Conservation (phyloP, 2,797 vertebrate genomes). For the Lerista edwardsae region DNA sequence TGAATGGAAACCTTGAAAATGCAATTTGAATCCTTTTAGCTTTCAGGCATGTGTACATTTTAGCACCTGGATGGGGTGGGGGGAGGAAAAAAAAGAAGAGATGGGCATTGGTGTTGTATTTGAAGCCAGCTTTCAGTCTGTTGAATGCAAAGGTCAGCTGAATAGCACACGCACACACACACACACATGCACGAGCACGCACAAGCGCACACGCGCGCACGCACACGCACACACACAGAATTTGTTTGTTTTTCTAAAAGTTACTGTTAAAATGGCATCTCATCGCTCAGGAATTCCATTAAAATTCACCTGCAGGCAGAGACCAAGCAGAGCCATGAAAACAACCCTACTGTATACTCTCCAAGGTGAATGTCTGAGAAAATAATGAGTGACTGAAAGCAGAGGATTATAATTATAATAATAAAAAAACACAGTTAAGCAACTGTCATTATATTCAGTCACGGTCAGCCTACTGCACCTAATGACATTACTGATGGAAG, state of each 20-base stretch:
- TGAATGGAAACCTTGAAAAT: constrained; percentile 19
- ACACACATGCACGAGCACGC: too few relatives aligned
- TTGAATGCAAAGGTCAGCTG: not conserved
- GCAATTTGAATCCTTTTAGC: not conserved
- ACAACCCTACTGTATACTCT: constrained; percentile 9
- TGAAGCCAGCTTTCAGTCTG: not conserved
- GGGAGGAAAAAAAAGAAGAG: not conserved
- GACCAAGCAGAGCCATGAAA: not conserved
- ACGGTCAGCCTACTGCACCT: not conserved
- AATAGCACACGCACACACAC: not conserved
- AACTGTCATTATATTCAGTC: not conserved
- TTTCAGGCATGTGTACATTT: not conserved
- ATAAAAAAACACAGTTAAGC: not conserved
- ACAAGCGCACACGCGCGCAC: too few relatives aligned
- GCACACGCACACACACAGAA: not conserved
- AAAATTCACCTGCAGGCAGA: constrained; percentile 18
- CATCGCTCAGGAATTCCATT: constrained; percentile 17
- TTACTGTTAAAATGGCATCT: not conserved
- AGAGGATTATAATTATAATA: not conserved
- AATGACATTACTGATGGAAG: not conserved
- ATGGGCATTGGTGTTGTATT: not conserved
- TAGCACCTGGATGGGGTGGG: not conserved
- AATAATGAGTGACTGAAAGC: constrained; percentile 5
- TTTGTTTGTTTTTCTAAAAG: not conserved
- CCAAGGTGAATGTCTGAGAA: not conserved